A percentile compares a stretch with the other conserved stretches of the same genome.
These are phyloP conservation scores for Catostylus mosaicus DNA, from an alignment of 30 jellyfish, hydroid and myxozoan species.

Conservation along the genomic window DNA sequence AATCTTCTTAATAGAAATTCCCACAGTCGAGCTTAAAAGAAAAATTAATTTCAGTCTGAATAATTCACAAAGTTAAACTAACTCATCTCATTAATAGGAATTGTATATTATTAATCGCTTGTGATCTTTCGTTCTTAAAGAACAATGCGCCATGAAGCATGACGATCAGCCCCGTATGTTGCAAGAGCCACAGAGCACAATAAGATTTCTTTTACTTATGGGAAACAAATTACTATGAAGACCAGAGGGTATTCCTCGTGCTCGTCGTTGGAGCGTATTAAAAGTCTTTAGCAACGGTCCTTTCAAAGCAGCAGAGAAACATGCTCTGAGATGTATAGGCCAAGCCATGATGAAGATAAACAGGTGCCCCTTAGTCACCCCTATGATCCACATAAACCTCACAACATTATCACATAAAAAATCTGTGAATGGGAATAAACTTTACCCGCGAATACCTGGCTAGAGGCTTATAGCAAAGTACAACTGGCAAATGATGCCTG, in stretches of 20 bases:
- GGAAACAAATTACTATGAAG: neutral
- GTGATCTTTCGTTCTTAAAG: conserved; percentile 38
- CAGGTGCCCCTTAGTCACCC: neutral
- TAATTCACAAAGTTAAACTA: conserved; percentile 45
- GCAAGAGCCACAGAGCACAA: neutral
- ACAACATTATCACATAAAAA: too few relatives aligned
- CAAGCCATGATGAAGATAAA: neutral
- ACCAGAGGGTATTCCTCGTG: conserved; percentile 29
- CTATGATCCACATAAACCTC: too few relatives aligned
- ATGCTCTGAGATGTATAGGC: neutral
- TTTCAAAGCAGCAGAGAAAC: neutral
- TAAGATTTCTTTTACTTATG: neutral
- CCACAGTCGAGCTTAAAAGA: conserved; percentile 50
- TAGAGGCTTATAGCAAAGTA: too few relatives aligned
- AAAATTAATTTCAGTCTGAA: conserved; percentile 31
- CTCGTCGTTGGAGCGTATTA: neutral
- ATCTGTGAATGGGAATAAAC: too few relatives aligned
- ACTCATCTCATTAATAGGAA: conserved; percentile 55
- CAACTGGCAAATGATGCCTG: too few relatives aligned
- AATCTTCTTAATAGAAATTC: conserved; percentile 53
- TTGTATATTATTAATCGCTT: conserved; percentile 32
- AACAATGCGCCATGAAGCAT: conserved; percentile 42
- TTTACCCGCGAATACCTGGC: too few relatives aligned
- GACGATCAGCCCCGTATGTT: neutral
- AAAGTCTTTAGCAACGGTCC: conserved; percentile 5